Evolutionary conservation across 35 echinoderm and acorn worm species (phyloP).

Genomic region (Lytechinus variegatus): DNA sequence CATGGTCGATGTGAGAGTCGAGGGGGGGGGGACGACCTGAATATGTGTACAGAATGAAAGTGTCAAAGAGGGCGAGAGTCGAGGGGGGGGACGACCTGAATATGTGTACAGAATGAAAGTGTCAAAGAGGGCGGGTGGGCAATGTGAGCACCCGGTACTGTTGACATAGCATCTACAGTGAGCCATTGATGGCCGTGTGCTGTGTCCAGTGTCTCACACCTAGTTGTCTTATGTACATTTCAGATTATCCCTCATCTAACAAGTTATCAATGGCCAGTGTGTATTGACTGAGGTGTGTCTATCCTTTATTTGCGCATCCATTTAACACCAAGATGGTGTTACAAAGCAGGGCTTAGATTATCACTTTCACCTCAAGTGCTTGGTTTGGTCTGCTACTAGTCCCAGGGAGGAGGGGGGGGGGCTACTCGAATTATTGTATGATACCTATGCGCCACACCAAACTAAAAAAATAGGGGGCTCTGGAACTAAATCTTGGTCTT

Average conservation of each 20-base stretch:
- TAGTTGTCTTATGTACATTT: constrained; percentile 26
- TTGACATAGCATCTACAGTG: background rate
- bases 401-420: background rate
- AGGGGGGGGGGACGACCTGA: background rate
- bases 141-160: background rate
- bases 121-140: background rate
- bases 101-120: constrained; percentile 25
- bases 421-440: too few relatives aligned
- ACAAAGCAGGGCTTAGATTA: background rate
- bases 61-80: background rate
- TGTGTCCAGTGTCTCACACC: constrained; percentile 27
- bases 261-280: constrained; percentile 5
- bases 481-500: too few relatives aligned
- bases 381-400: background rate
- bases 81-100: background rate
- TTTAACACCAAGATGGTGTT: constrained; percentile 11
- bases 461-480: too few relatives aligned
- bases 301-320: constrained; percentile 8
- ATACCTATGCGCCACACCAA: too few relatives aligned
- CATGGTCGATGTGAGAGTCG: background rate
- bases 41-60: constrained; percentile 24
- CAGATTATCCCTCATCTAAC: constrained; percentile 28
- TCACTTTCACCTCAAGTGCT: background rate
- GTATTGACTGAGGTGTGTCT: constrained; percentile 37
- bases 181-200: background rate